Percentiles rank a stretch among this genome's conserved stretches.
Conservation (phyloP, 1,140 invertebrate genomes). For the Lasioglossum albipes region DNA sequence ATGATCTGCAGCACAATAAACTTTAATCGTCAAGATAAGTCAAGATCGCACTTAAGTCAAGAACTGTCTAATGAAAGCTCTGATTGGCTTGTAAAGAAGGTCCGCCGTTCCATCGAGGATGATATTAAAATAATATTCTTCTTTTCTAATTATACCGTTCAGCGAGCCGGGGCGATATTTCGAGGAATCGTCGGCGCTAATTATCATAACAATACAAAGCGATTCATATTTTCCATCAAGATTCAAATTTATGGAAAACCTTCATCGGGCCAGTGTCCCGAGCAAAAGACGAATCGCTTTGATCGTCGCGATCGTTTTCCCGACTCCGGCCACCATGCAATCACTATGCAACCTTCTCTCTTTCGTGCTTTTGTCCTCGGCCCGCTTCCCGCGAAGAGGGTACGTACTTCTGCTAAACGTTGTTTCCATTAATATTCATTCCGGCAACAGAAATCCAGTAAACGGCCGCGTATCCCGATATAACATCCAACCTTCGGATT, state of each 20-base stretch:
- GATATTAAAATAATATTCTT: no score
- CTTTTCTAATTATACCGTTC: no score
- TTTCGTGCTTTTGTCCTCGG: not conserved
- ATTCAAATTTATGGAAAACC: not conserved
- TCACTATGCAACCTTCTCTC: not conserved
- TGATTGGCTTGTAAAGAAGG: no score
- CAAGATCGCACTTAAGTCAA: no score
- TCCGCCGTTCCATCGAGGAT: no score
- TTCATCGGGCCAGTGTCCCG: not conserved
- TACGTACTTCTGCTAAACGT: conserved; percentile 14
- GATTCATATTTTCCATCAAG: no score
- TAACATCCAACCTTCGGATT: conserved; percentile 19
- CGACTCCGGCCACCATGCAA: not conserved
- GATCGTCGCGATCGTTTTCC: not conserved
- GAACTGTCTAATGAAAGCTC: no score
- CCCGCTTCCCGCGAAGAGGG: not conserved
- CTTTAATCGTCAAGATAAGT: no score
- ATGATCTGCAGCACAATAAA: no score
- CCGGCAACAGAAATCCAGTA: not conserved
- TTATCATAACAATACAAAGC: no score
- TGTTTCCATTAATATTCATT: conserved; percentile 48
- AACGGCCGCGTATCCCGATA: conserved; percentile 29
- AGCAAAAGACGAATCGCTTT: not conserved
- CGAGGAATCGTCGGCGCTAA: no score
- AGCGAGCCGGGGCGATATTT: no score